Base-by-base conservation (phyloP, 2,797 vertebrate genomes). In the Gorsachius magnificus region DNA sequence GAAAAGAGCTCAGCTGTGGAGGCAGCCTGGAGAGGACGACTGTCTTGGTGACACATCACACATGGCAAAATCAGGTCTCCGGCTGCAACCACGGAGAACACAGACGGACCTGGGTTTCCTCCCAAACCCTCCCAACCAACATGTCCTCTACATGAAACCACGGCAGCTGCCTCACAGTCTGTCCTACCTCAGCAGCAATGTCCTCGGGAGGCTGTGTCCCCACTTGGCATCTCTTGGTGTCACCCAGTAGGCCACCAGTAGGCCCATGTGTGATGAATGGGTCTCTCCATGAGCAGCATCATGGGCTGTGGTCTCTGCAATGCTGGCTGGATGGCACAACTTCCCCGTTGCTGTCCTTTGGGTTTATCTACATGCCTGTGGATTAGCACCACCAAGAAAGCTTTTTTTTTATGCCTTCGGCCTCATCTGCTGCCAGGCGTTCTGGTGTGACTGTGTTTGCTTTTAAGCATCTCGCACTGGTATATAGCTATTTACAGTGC, bases 231-330 rank as follows among this genome's bases (percentile, higher is more conserved):
- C 6, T 8, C n/a, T 66, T 31, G 43, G 12, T 51, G 64, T 65
- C 66, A 82, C 74, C 57, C n/a, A 19, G 38, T 1, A 56, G 29
- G 35, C 31, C 45, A 63, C 48, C 50, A 18, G 56, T 2, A 48
- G 58, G 25, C 16, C 9, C 15, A 5, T 2, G 10, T 10, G 53
- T 0, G 0, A 11, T 3, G 5, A 60, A 13, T 1, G 35, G 13
- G 11, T 16, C 29, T 58, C 33, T 54, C 15, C 13, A 2, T 21
- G 11, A 41, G 75, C 75, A 74, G 41, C 9, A 3, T 1, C 64
- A 1, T 0, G 2, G 63, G 1, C 24, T 1, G 10, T 18, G 25
- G 12, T 45, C 28, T 63, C 50, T 46, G 48, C 77, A 35, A 5
- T 6, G 46, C 22, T 26, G 56, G 16, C 13, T 19, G 58, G 8